Percentiles rank a stretch among this genome's conserved stretches.
Conservation (phyloP, 1,140 invertebrate genomes). For the Dendroctonus ponderosae region DNA sequence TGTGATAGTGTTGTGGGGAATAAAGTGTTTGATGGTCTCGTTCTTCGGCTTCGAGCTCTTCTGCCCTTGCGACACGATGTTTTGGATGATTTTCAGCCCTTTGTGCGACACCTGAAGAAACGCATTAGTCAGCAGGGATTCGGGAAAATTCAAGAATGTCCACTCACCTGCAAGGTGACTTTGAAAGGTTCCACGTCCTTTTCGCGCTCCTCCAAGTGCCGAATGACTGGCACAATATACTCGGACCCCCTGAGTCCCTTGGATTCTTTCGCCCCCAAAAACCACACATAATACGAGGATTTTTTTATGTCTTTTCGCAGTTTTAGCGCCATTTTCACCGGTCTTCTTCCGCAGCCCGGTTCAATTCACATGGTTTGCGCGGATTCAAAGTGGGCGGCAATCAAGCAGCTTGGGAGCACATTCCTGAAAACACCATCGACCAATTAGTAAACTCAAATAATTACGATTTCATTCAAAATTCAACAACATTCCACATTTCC, state of each 20-base stretch:
- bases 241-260: slow-evolving; percentile 80
- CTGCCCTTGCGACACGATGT: slow-evolving; percentile 59
- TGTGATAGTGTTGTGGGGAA: slow-evolving; percentile 89
- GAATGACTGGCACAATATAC: slow-evolving; percentile 79
- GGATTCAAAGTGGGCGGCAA: not conserved
- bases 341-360: no score
- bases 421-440: no score
- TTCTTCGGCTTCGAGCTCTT: slow-evolving; percentile 61
- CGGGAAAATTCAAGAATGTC: not conserved
- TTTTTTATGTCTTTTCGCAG: slow-evolving; percentile 87
- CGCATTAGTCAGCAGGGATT: not conserved
- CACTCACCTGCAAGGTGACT: slow-evolving; percentile 67
- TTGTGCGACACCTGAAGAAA: slow-evolving; percentile 72
- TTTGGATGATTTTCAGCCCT: slow-evolving; percentile 91
- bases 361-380: slow-evolving; percentile 17
- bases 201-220: slow-evolving; percentile 79
- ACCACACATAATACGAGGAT: slow-evolving; percentile 97
- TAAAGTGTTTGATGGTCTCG: slow-evolving; percentile 86
- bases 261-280: slow-evolving; percentile 93
- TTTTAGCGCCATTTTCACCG: slow-evolving; percentile 60
- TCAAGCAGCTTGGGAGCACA: not conserved
- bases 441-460: not conserved
- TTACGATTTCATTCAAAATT: not conserved
- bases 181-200: slow-evolving; percentile 87
- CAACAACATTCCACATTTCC: not conserved